These are phyloP conservation scores for Carpatolechia fugitivella DNA, from an alignment of 2,888 invertebrate species.

Conservation along the genomic window DNA sequence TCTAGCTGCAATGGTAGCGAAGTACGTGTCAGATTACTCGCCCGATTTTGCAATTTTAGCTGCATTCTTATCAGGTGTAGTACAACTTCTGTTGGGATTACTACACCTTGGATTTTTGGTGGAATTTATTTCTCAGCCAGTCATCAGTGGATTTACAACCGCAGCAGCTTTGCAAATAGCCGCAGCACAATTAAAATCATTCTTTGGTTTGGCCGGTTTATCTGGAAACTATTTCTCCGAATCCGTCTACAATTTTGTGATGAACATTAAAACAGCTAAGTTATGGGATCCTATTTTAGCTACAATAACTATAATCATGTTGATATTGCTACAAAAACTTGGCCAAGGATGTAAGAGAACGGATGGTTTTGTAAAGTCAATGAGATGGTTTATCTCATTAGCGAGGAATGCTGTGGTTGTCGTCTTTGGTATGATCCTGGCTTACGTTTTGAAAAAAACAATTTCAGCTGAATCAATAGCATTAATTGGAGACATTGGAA, in stretches of 20 bases:
- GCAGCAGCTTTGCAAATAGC: conserved; percentile 93
- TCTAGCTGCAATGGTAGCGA: conserved; percentile 88
- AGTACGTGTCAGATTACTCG: conserved; percentile 81
- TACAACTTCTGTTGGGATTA: conserved; percentile 85
- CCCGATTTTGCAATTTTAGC: conserved; percentile 85
- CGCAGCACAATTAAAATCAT: conserved; percentile 86
- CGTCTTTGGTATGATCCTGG: conserved; percentile 84
- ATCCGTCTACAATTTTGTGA: conserved; percentile 80
- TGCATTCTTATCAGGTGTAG: conserved; percentile 85
- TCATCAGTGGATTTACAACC: conserved; percentile 90
- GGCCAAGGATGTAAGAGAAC: conserved; percentile 76
- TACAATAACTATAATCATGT: conserved; percentile 78
- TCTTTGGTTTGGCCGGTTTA: conserved; percentile 82
- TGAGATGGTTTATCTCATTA: conserved; percentile 82
- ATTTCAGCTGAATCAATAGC: conserved; percentile 76
- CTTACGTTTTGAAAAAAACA: conserved; percentile 59
- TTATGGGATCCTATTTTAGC: conserved; percentile 85
- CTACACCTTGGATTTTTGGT: conserved; percentile 90
- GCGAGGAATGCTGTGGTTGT: conserved; percentile 91
- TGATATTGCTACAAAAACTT: conserved; percentile 82
- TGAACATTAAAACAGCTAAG: conserved; percentile 78
- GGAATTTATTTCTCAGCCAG: conserved; percentile 91
- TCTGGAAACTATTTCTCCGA: conserved; percentile 83
- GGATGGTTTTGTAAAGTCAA: conserved; percentile 62
- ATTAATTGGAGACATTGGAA: conserved; percentile 82